Evolutionary conservation across 2,888 invertebrate genomes (phyloP), one percentile per base, ranked within the genome.

Genomic region (Tiphia femorata): DNA sequence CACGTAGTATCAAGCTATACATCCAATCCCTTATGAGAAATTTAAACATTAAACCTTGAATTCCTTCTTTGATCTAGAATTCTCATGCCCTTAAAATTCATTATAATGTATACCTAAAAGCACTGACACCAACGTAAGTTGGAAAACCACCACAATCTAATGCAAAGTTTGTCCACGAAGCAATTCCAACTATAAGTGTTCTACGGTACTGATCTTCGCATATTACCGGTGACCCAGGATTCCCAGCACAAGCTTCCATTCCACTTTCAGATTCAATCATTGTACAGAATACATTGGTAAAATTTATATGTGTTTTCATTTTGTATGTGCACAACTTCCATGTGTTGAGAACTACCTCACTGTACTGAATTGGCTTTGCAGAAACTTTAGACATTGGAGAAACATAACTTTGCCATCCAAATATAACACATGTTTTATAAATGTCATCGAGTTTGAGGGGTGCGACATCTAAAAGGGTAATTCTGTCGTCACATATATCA

Each of bases 191-290:
- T n/a, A 75, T 21, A 27, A 66, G 53, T 55, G 52, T 64, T 46
- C 64, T 49, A 8, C 54, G 48, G 53, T 65, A 55, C 17, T 62
- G 61, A 51, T 74, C 65, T 33, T 74, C 61, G 38, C 76, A 76
- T 1, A 75, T 64, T 7, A 75, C 67, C 6, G 76, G 76, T 4
- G 75, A 69, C 20, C 75, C 76, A 17, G 76, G 76, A 69, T 76
- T 75, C 4, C 76, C 76, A 10, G 75, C 74, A 43, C 76, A 76
- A 2, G 67, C 72, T 59, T 62, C 61, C 16, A 70, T 42, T 6
- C 67, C 70, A 40, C 69, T 50, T 3, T 64, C 57, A 17, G 60
- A 60, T 14, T 75, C 73, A 6, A 69, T 54, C 66, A 68, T 68
- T 23, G 72, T 46, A 40, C 73, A 75, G 43, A 76, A 72, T 3